Conservation (phyloP, 2,888 invertebrate species). For the Dryobota labecula region DNA sequence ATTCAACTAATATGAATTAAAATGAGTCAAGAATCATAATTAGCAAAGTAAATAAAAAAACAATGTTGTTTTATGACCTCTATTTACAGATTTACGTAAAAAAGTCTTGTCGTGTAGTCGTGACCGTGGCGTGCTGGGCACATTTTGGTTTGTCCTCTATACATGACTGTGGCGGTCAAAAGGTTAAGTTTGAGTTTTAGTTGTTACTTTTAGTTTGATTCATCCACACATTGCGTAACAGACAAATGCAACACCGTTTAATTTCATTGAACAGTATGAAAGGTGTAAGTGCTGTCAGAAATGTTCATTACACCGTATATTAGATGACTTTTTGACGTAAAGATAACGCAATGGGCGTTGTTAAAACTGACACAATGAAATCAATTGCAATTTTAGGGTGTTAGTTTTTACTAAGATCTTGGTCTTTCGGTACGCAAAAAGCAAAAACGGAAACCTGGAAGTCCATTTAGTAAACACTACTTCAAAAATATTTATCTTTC, state of each 20-base stretch:
- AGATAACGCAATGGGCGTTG: neutral
- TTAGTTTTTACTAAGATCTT: too few species aligned
- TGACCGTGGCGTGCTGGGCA: too few species aligned
- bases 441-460: neutral
- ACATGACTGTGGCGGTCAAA: too few species aligned
- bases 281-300: neutral
- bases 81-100: too few species aligned
- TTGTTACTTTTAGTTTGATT: neutral
- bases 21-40: too few species aligned
- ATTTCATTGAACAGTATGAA: neutral
- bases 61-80: too few species aligned
- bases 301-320: neutral
- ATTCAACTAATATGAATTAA: too few species aligned
- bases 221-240: neutral
- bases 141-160: too few species aligned
- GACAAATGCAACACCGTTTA: neutral
- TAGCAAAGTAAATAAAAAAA: too few species aligned
- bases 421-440: neutral
- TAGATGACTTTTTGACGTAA: neutral
- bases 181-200: too few species aligned
- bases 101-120: too few species aligned
- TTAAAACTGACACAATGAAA: neutral
- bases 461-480: neutral
- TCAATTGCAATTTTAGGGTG: neutral
- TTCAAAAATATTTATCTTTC: neutral